Conservation (phyloP, 2,797 vertebrate species). For the Serranus cabrilla region DNA sequence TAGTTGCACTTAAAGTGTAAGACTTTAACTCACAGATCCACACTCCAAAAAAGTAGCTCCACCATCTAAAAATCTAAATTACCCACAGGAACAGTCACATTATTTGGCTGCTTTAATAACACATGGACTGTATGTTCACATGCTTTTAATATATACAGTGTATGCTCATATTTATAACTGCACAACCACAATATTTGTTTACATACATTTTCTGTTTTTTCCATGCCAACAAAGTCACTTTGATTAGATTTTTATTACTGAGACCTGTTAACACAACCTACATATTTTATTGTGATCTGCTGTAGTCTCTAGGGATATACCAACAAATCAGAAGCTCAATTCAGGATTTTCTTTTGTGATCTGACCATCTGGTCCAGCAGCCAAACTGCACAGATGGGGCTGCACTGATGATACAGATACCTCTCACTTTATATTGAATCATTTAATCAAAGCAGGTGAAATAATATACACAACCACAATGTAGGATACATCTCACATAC, state of each 20-base stretch:
- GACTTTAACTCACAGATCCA: background rate
- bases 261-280: background rate
- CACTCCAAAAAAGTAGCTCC: background rate
- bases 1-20: background rate
- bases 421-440: background rate
- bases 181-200: too few relatives aligned
- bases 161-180: too few relatives aligned
- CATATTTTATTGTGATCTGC: background rate
- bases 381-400: background rate
- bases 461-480: conserved; percentile 37
- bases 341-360: background rate
- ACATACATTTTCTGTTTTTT: too few relatives aligned
- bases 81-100: background rate
- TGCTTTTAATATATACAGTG: background rate
- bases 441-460: conserved; percentile 1
- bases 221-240: too few relatives aligned
- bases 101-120: background rate
- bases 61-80: background rate
- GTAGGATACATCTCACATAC: conserved; percentile 30
- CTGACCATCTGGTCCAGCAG: background rate
- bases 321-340: background rate
- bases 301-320: background rate
- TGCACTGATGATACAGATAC: background rate
- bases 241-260: background rate
- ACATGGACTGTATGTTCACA: background rate